Base-by-base conservation (phyloP, 2,797 vertebrate species). In the Sebastes melanostomus region DNA sequence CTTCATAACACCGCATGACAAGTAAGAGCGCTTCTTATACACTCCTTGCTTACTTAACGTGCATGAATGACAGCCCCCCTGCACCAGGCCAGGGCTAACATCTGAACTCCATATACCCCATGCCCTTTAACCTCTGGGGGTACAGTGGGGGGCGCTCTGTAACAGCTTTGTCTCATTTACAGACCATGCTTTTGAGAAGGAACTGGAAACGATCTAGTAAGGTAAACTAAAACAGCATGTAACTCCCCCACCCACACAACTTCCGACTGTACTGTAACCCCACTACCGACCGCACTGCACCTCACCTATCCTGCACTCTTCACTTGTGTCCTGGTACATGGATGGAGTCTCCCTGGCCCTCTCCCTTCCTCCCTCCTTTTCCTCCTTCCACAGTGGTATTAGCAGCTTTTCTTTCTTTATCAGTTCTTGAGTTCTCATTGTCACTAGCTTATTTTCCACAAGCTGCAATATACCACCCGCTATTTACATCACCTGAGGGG, bases 161-260 rank as follows among this genome's bases (percentile, higher is more conserved):
- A 97, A 98, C 95, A 87, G 88, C 96, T 98, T 94, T 99, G 96
- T 98, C 97, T 98, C 95, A 94, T 98, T 98, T 97, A 94, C 98
- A 99, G 98, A 98, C 96, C 93, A 97, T 98, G 96, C 96, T 97
- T 96, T 97, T 97, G 97, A 98, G 97, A 97, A 98, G 97, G 97
- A 98, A 96, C 97, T 99, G 98, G 97, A 99, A 98, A 96, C 96
- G 97, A 97, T 97, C 98, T 95, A 98, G 98, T 98, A 99, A 99
- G 98, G 98, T 99, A 99, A 99, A 96, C 93, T 95, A 85, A 93
- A 93, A 93, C 95, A 96, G 94, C 97, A 97, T 97, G 95, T 94
- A 82, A 94, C 91, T 52, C 78, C 61, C 77, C 52, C 75, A 75
- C 78, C 58, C 86, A 56, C 77, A 86, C 71, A 73, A 80, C 84